These are phyloP conservation scores for Cacoxenus indagator DNA, from an alignment of 2,888 invertebrate species.

Conservation along the genomic window DNA sequence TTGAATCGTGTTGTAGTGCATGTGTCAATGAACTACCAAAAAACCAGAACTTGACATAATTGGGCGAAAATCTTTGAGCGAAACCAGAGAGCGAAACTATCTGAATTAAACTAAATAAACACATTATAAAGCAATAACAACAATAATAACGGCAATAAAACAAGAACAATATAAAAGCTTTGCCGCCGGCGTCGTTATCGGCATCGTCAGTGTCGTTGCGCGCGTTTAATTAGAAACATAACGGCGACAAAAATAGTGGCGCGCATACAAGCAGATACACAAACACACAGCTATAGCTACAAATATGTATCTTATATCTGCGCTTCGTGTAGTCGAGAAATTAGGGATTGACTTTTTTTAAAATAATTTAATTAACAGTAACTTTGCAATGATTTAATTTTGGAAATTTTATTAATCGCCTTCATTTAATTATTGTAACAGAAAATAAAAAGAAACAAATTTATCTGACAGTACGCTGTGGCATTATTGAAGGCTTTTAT, in stretches of 20 bases:
- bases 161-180: neutral
- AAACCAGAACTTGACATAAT: neutral
- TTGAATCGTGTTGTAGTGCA: neutral
- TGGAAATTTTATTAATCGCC: neutral
- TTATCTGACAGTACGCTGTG: no score
- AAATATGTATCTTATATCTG: neutral
- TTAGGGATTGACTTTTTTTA: no score
- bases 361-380: no score
- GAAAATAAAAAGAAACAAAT: no score
- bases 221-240: neutral
- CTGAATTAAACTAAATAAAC: constrained; percentile 1
- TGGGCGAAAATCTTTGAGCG: neutral
- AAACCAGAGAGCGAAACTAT: neutral
- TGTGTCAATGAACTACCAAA: neutral
- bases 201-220: neutral
- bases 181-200: neutral
- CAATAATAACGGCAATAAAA: neutral
- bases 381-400: neutral
- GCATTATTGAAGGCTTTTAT: neutral
- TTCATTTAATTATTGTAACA: neutral
- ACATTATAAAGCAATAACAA: no score
- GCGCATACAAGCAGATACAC: neutral
- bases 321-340: neutral
- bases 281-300: neutral
- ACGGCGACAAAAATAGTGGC: neutral